A percentile compares a stretch with the other conserved stretches of the same genome.
phyloP scores from a whole-genome alignment of 2,113 vertebrate species.

The Scomber colias region DNA sequence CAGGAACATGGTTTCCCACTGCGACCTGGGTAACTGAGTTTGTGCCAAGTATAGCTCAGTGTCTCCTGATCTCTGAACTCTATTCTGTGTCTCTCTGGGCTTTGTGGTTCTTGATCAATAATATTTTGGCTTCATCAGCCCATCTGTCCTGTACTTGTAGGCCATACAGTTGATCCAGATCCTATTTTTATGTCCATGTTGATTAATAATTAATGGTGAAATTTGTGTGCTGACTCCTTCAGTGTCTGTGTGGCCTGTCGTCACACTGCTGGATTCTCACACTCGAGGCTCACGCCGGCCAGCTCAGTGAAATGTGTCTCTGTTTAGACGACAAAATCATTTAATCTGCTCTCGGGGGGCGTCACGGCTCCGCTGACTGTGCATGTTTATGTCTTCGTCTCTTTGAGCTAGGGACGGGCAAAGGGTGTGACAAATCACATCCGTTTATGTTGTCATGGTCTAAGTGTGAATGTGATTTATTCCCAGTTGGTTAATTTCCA shows the following conservation, averaged over 20 bases:
- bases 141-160: not conserved
- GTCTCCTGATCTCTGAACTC: slow-evolving; percentile 10
- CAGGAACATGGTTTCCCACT: slow-evolving; percentile 17
- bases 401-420: not conserved
- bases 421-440: slow-evolving; percentile 20
- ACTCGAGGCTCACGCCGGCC: not conserved
- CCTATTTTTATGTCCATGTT: slow-evolving; percentile 22
- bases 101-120: slow-evolving; percentile 4
- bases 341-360: slow-evolving; percentile 14
- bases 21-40: slow-evolving; percentile 1
- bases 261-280: slow-evolving; percentile 8
- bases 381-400: slow-evolving; percentile 3
- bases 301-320: slow-evolving; percentile 7
- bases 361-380: slow-evolving; percentile 23
- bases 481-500: slow-evolving; percentile 1
- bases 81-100: not conserved
- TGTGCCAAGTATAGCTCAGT: slow-evolving; percentile 22
- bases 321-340: slow-evolving; percentile 21
- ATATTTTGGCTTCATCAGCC: slow-evolving; percentile 10
- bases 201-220: slow-evolving; percentile 43
- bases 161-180: not conserved
- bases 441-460: not conserved
- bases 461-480: slow-evolving; percentile 1
- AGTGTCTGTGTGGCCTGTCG: not conserved
- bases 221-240: slow-evolving; percentile 17